phyloP scores from a whole-genome alignment of 2,888 invertebrate species.

The Quadroppia sp. region DNA sequence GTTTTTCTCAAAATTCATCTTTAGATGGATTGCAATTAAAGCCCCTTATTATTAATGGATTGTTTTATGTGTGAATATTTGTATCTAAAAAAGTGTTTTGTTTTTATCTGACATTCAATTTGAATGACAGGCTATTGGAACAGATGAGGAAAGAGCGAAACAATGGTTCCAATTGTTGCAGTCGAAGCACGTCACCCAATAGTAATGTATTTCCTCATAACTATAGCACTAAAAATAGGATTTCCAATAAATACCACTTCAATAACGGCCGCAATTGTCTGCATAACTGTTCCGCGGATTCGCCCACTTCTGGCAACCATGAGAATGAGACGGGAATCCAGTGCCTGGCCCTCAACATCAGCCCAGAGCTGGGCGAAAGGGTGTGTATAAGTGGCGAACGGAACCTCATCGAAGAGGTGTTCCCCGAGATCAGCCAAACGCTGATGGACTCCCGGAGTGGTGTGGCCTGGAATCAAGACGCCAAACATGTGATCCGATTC shows the following conservation, averaged over 20 bases:
- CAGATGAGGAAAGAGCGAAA: slow-evolving; percentile 65
- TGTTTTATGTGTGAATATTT: too few species aligned
- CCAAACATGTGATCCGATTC: slow-evolving; percentile 75
- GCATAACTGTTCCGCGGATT: slow-evolving; percentile 12
- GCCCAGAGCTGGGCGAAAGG: slow-evolving; percentile 73
- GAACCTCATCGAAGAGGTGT: slow-evolving; percentile 66
- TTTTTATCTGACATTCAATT: too few species aligned
- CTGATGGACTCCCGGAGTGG: slow-evolving; percentile 73
- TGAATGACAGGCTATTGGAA: slow-evolving; percentile 61
- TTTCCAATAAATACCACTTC: slow-evolving; percentile 17
- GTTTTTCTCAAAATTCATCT: too few species aligned
- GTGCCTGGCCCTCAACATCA: slow-evolving; percentile 73
- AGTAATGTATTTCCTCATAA: slow-evolving; percentile 36
- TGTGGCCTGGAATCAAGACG: slow-evolving; percentile 75
- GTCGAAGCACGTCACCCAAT: slow-evolving; percentile 40
- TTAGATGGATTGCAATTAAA: too few species aligned
- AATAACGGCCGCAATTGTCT: slow-evolving; percentile 25
- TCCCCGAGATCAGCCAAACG: slow-evolving; percentile 63
- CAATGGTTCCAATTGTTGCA: slow-evolving; percentile 34
- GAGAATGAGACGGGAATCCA: slow-evolving; percentile 58
- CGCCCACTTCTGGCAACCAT: slow-evolving; percentile 36
- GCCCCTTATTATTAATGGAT: too few species aligned
- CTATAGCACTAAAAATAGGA: slow-evolving; percentile 36
- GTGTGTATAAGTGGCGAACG: slow-evolving; percentile 77
- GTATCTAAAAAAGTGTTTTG: too few species aligned